phyloP scores from a whole-genome alignment of 2,888 invertebrate species.

The Blera fallax region DNA sequence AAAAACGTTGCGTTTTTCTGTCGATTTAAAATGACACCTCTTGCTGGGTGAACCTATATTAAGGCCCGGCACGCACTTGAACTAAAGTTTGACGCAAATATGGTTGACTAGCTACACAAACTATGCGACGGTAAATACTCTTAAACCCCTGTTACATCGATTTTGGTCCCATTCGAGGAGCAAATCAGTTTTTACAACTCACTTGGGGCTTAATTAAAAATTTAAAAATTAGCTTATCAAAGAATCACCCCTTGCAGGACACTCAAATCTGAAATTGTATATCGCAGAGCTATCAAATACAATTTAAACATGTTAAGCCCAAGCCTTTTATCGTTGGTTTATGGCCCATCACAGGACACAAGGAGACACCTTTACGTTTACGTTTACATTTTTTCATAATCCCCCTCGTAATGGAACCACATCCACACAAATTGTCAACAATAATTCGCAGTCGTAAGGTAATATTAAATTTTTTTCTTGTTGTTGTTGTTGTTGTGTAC shows the following conservation, averaged over 20 bases:
- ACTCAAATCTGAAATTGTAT: background rate
- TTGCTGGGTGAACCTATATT: too few relatives aligned
- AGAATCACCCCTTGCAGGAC: background rate
- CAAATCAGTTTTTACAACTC: background rate
- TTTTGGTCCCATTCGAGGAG: background rate
- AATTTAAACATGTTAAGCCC: slow-evolving; percentile 52
- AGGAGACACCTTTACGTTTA: slow-evolving; percentile 44
- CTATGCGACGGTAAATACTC: too few relatives aligned
- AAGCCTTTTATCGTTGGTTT: slow-evolving; percentile 27
- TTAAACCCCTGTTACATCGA: background rate
- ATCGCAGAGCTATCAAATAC: slow-evolving; percentile 20
- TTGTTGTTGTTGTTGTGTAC: slow-evolving; percentile 12
- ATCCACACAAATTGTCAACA: slow-evolving; percentile 53
- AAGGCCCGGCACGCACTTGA: too few relatives aligned
- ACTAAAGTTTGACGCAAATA: too few relatives aligned
- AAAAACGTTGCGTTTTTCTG: too few relatives aligned
- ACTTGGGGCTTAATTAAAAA: background rate
- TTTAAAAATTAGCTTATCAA: background rate
- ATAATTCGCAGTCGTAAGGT: slow-evolving; percentile 47
- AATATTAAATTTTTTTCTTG: slow-evolving; percentile 24
- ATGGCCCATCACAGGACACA: slow-evolving; percentile 42
- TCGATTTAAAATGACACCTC: too few relatives aligned
- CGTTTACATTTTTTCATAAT: background rate
- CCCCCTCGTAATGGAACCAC: slow-evolving; percentile 12
- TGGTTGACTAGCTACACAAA: too few relatives aligned